A percentile compares a stretch with the other conserved stretches of the same genome.
These are phyloP conservation scores for Drosophila sturtevanti DNA, from an alignment of 1,140 invertebrate species.

Conservation along the genomic window DNA sequence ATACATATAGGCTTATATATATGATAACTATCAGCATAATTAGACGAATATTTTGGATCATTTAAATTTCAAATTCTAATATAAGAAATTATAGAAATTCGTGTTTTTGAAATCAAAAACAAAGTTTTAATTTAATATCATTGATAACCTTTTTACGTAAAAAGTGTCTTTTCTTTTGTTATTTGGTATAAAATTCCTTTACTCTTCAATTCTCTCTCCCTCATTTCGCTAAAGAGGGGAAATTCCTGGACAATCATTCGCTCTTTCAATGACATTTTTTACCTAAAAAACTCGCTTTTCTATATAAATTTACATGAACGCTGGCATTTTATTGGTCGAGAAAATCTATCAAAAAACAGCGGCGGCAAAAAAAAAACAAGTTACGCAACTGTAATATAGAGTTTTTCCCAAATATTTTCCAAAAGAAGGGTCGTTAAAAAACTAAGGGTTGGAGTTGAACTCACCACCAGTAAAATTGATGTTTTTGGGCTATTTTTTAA, in stretches of 20 bases:
- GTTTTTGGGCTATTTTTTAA: constrained; percentile 43
- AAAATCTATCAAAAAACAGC: constrained; percentile 50
- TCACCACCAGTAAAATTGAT: constrained; percentile 22
- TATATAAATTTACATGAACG: constrained; percentile 73
- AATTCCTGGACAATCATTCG: constrained; percentile 66
- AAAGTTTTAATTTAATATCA: no score
- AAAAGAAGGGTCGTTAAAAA: constrained; percentile 33
- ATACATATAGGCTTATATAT: no score
- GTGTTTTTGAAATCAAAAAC: no score
- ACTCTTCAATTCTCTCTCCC: constrained; percentile 15
- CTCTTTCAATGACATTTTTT: constrained; percentile 60
- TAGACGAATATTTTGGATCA: no score
- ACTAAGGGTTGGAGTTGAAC: constrained; percentile 48
- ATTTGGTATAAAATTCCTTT: constrained; percentile 42
- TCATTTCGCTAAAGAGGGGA: constrained; percentile 19
- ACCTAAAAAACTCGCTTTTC: constrained; percentile 74
- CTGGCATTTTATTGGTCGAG: constrained; percentile 75
- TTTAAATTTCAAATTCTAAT: no score
- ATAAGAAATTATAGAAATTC: no score
- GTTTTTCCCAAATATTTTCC: constrained; percentile 64
- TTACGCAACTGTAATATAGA: constrained; percentile 19
- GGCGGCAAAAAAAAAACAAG: constrained; percentile 40
- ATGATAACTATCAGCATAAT: no score
- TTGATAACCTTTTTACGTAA: no score
- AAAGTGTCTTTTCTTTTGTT: background rate